phyloP scores from a whole-genome alignment of 2,113 vertebrate genomes.

The Piaya cayana region DNA sequence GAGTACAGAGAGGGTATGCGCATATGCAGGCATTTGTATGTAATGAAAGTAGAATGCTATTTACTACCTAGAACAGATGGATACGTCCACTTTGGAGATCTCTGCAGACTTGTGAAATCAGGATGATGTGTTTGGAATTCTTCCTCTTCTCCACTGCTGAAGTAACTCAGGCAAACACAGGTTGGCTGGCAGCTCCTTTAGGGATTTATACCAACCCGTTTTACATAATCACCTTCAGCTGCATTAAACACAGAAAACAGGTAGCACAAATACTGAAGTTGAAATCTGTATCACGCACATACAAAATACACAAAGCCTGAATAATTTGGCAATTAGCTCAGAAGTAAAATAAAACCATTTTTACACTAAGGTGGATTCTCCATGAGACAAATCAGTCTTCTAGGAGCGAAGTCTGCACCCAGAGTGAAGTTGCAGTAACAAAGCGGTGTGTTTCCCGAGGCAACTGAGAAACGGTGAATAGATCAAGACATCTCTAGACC shows the following conservation, averaged over 20 bases:
- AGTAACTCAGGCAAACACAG: slow-evolving; percentile 39
- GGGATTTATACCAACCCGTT: slow-evolving; percentile 45
- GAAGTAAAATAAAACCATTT: neutral
- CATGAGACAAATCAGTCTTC: neutral
- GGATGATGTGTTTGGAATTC: slow-evolving; percentile 35
- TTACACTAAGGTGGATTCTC: neutral
- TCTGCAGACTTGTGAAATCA: slow-evolving; percentile 52
- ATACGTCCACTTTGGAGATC: slow-evolving; percentile 30
- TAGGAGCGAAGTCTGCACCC: neutral
- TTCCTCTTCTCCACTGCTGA: slow-evolving; percentile 49
- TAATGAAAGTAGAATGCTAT: neutral
- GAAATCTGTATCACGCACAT: neutral
- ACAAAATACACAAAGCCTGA: neutral
- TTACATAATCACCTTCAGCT: slow-evolving; percentile 41
- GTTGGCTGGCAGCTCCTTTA: slow-evolving; percentile 44
- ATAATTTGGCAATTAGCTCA: neutral
- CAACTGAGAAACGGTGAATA: neutral
- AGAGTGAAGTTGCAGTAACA: neutral
- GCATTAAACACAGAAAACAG: neutral
- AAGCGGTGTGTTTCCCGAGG: neutral
- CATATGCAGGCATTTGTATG: neutral
- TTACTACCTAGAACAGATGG: slow-evolving; percentile 4
- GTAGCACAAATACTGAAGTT: neutral
- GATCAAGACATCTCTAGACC: neutral
- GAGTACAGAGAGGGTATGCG: neutral